Percentiles rank a stretch among this genome's conserved stretches.
Evolutionary conservation across 2,113 vertebrate species (phyloP).

Genomic region (Aptenodytes patagonicus): DNA sequence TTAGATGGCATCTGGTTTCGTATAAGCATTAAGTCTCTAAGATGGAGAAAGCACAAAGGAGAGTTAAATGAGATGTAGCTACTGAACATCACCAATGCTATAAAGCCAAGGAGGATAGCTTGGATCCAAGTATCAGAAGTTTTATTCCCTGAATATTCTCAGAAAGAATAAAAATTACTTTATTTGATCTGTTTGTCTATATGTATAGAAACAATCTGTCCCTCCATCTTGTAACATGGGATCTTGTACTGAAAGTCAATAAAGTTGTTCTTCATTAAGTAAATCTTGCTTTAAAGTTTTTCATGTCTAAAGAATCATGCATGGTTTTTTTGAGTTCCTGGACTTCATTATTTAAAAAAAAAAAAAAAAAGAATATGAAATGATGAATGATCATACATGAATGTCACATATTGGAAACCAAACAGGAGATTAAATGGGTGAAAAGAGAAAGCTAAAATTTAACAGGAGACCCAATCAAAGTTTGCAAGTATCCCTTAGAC

Average conservation of each 20-base stretch:
- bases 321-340: background rate
- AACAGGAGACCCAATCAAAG: background rate
- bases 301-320: background rate
- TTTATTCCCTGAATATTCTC: background rate
- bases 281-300: background rate
- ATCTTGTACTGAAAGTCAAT: background rate
- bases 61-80: background rate
- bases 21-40: background rate
- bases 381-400: background rate
- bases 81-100: background rate
- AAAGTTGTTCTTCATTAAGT: background rate
- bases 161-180: background rate
- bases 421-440: background rate
- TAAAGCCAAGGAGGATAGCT: background rate
- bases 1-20: background rate
- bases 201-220: background rate
- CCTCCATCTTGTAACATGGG: background rate
- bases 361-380: background rate
- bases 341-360: background rate
- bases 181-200: background rate
- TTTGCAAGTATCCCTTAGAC: background rate
- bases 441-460: background rate
- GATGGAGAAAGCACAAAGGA: background rate
- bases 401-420: background rate
- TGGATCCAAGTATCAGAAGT: background rate